phyloP scores from a whole-genome alignment of 2,888 invertebrate genomes.

The Physocephala rufipes region DNA sequence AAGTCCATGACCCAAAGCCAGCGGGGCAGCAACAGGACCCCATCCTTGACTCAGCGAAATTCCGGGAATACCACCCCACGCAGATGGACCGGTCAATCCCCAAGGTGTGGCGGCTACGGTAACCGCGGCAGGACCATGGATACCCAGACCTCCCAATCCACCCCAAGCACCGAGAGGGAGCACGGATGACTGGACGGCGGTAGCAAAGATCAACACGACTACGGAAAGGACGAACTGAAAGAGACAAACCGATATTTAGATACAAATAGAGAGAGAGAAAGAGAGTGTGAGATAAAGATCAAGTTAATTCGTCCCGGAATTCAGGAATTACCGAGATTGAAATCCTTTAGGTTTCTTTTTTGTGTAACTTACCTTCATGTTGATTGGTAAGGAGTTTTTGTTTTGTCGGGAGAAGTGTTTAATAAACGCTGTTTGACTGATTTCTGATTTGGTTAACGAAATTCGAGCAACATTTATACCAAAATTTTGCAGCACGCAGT shows the following conservation, averaged over 20 bases:
- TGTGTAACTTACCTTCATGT: slow-evolving; percentile 60
- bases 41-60: slow-evolving; percentile 52
- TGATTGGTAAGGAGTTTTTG: slow-evolving; percentile 46
- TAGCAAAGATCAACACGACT: slow-evolving; percentile 56
- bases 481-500: no score
- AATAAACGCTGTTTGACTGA: no score
- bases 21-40: slow-evolving; percentile 39
- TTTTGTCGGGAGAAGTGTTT: slow-evolving; percentile 6
- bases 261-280: no score
- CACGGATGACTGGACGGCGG: slow-evolving; percentile 60
- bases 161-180: slow-evolving; percentile 37
- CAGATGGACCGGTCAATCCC: slow-evolving; percentile 25
- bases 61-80: slow-evolving; percentile 13
- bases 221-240: slow-evolving; percentile 55
- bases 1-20: slow-evolving; percentile 36
- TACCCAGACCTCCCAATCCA: slow-evolving; percentile 48
- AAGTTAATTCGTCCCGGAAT: neutral
- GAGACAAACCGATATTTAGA: neutral
- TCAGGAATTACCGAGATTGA: neutral
- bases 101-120: slow-evolving; percentile 45
- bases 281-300: neutral
- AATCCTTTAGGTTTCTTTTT: neutral
- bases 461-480: no score
- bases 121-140: slow-evolving; percentile 45
- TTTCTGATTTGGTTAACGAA: no score